Evolutionary conservation across 2,113 vertebrate species (phyloP), one percentile per base, ranked within the genome.

Genomic region (Deroptyus accipitrinus): DNA sequence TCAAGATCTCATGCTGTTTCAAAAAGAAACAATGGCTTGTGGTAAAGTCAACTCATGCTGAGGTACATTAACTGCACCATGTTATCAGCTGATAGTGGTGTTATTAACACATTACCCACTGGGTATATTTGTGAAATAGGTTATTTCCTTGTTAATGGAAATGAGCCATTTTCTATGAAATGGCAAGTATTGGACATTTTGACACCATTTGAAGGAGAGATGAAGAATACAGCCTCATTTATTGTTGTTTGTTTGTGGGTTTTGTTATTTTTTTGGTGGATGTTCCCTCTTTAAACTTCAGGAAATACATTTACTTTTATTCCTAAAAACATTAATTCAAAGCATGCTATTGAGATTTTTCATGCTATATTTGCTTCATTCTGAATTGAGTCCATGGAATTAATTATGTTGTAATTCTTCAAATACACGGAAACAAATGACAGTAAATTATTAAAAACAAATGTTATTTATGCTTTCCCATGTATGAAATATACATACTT

Each of bases 21-120:
- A 98, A 98, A 98, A 98, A 93, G 96, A 97, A 98, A 98, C 97
- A 98, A 94, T 97, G 86, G 95, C 94, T 97, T 96, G 87, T 97
- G 96, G 97, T 97, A 97, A 98, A 98, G 97, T 97, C 97, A 98
- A 96, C 88, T 97, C 98, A 94, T 94, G 97, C 98, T 98, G 98
- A 96, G 98, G 93, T 96, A 94, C 97, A 97, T 98, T 98, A 98
- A 98, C 97, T 96, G 95, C 94, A 95, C 91, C 74, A n/a, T 95
- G 95, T 98, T 97, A 97, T 97, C 90, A 44, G 92, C 89, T 92
- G 97, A 96, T 98, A 97, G 97, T 97, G 95, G 95, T 92, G 90
- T 96, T 97, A 98, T 98, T 98, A 98, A 97, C 97, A 90, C 95
- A 70, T 97, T 96, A 93, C 98, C 98, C 82, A 97, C 98, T 97